A percentile compares a stretch with the other conserved stretches of the same genome.
These are phyloP conservation scores for Carassius auratus DNA, from an alignment of 2,113 vertebrate genomes.

Conservation along the genomic window DNA sequence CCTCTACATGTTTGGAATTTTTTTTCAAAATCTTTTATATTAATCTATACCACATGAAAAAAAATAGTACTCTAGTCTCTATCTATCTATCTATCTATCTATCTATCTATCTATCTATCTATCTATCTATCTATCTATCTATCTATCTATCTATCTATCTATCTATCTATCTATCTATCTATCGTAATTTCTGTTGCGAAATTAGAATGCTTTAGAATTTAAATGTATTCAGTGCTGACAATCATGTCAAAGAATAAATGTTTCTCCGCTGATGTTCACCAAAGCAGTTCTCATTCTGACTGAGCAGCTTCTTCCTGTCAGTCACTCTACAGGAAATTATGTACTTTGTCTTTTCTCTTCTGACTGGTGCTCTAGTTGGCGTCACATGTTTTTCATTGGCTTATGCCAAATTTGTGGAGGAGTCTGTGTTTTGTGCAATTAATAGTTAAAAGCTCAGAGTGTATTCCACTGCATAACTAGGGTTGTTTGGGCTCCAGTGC, in stretches of 20 bases:
- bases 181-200: too few species aligned
- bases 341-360: background rate
- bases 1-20: too few species aligned
- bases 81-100: too few species aligned
- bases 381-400: background rate
- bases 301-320: constrained; percentile 25
- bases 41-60: too few species aligned
- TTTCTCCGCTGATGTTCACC: constrained; percentile 13
- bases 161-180: too few species aligned
- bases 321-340: constrained; percentile 10
- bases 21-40: too few species aligned
- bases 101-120: too few species aligned
- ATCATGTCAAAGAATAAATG: background rate
- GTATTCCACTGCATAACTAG: background rate
- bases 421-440: background rate
- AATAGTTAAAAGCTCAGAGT: background rate
- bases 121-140: too few species aligned
- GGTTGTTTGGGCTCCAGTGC: background rate
- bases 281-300: background rate
- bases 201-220: background rate
- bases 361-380: background rate
- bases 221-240: background rate
- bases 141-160: too few species aligned
- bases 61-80: too few species aligned
- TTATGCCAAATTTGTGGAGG: background rate